Percentiles rank a stretch among this genome's conserved stretches.
Evolutionary conservation across 2,113 vertebrate species (phyloP).

Genomic region (Trichomycterus rosablanca): DNA sequence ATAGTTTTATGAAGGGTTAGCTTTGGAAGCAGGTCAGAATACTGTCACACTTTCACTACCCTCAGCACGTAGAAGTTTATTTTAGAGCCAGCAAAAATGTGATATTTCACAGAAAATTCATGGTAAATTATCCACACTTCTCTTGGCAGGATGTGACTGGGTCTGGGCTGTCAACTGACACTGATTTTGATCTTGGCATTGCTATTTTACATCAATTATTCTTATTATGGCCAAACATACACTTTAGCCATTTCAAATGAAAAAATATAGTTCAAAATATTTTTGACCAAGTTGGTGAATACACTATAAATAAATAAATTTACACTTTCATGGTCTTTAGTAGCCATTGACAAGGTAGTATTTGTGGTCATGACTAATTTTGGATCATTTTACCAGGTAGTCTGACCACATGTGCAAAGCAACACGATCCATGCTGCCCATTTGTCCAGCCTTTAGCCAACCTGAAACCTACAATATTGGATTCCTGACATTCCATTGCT

Average conservation of each 20-base stretch:
- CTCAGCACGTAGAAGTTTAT: not conserved
- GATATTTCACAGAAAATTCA: conserved; percentile 5
- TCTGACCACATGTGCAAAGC: conserved; percentile 16
- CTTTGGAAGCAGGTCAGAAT: conserved; percentile 39
- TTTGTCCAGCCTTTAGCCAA: no score
- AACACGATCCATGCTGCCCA: conserved; percentile 41
- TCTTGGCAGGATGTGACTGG: conserved; percentile 6
- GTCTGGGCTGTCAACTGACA: conserved; percentile 4
- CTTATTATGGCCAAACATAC: not conserved
- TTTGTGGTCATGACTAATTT: conserved; percentile 21
- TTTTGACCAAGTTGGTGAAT: not conserved
- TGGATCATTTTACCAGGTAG: not conserved
- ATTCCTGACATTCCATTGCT: no score
- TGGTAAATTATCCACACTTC: conserved; percentile 9
- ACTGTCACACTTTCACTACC: not conserved
- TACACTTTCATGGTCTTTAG: not conserved
- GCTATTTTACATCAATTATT: not conserved
- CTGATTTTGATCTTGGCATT: not conserved
- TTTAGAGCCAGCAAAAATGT: not conserved
- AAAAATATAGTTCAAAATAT: not conserved
- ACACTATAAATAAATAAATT: not conserved
- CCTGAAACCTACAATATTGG: no score
- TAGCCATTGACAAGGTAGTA: not conserved
- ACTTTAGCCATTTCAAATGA: no score
- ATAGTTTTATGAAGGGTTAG: conserved; percentile 47